Evolutionary conservation across 2,888 invertebrate genomes (phyloP), one percentile per base, ranked within the genome.

Genomic region (Achlya flavicornis): DNA sequence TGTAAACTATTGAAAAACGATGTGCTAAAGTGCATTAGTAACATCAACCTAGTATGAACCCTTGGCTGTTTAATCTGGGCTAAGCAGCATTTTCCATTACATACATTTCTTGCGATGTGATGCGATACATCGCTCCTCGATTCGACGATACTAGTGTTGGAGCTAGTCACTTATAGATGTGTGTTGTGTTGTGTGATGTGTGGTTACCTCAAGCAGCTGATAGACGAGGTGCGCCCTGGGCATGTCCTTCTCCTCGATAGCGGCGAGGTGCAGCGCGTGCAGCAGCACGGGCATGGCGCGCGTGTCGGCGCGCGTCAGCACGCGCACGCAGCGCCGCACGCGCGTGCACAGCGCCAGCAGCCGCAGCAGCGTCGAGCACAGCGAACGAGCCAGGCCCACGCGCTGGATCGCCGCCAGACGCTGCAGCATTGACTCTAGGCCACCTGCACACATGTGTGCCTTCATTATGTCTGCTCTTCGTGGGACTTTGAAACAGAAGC

Each of bases 311-410:
- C 97, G 96, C 65, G 98, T 97, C 8, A 99, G 94, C 67, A 98
- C 97, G 85, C 97, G 96, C 86, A 98, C 97, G 88, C 98, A 98
- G 68, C 96, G 96, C 58, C 96, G 96, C 60, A 98, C 97, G 93
- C 99, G 99, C 62, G 98, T 97, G 85, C 98, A 98, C 76, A 98
- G 95, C 63, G 97, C 95, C 87, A 99, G 96, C 72, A 99, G 93
- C 81, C 99, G 98, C 57, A 99, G 94, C 48, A 99, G 94, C 0
- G 99, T 99, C 74, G 97, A 97, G 71, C 98, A 95, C 62, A 99
- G 92, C 38, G 98, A 97, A 63, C 97, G 96, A 0, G 98, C 98
- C 53, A 97, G 95, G n/a, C 96, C 96, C 62, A 98, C 96, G 78
- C 98, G 97, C 77, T 96, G 96, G 76, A 98, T 96, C 4, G 97